Conservation (phyloP, 2,797 vertebrate genomes). For the Clarias platycephalus region DNA sequence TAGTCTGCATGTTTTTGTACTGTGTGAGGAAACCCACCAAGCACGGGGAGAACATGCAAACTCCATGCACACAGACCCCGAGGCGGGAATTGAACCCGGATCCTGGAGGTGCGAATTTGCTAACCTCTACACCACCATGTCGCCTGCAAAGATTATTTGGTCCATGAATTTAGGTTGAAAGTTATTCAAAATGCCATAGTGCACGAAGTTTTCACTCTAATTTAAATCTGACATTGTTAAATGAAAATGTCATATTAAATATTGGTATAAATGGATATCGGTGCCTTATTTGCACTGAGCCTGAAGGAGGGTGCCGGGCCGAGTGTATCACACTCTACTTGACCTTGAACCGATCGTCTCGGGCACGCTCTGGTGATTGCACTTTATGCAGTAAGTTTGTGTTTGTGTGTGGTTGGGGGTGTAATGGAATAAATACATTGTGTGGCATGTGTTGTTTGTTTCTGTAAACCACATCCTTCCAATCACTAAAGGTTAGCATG, state of each 20-base stretch:
- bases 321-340: neutral
- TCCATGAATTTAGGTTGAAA: neutral
- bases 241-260: no score
- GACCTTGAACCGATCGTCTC: neutral
- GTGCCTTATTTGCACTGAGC: neutral
- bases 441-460: conserved; percentile 56
- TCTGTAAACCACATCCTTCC: conserved; percentile 64
- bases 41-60: no score
- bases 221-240: no score
- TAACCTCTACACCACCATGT: no score
- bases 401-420: conserved; percentile 34
- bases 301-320: neutral
- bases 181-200: neutral
- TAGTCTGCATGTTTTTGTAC: no score
- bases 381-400: conserved; percentile 30
- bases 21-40: no score
- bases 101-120: no score
- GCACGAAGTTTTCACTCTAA: no score
- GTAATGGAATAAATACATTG: conserved; percentile 52
- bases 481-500: conserved; percentile 58
- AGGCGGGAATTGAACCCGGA: no score
- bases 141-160: no score
- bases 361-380: neutral
- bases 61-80: no score
- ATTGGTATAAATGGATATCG: no score